Base-by-base conservation (phyloP, 2,888 invertebrate genomes). In the Chromoteleia sp. region DNA sequence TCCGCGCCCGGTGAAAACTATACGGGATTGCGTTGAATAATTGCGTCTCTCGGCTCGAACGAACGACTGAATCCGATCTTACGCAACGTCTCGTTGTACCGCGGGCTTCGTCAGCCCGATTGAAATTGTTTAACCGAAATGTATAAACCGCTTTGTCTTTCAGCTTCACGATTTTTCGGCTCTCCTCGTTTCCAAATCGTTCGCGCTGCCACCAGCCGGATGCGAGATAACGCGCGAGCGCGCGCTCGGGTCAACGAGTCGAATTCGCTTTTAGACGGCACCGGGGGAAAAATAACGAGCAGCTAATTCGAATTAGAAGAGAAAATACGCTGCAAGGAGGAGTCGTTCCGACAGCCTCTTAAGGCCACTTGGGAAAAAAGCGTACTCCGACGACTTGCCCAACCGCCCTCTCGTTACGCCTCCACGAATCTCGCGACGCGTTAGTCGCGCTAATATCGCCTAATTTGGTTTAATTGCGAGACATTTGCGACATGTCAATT, bases 391-490 rank as follows among this genome's bases (percentile, higher is more conserved):
- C 50, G 65, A 52, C 19, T 58, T 67, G 52, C 17, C 52, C 68
- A 70, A 54, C 52, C 76, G 76, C 61, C 68, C 71, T 77, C 70
- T 77, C 56, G 56, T 61, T 48, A 71, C 81, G 81, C 81, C 81
- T 76, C 76, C 76, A 52, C 71, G 81, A 79, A 79, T 74, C 73
- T 59, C 45, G 56, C 41, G 48, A 25, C 30, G 45, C 6, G 43
- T 61, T 63, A 48, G 56, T 67, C 75, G 52, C 71, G 50, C 74
- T 83, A 83, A 81, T 83, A 56, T 81, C 78, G 65, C 80, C 81
- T 83, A 81, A 80, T 81, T 83, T 77, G 83, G 79, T 36, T 80
- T 76, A 83, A 81, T 80, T 82, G 68, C 59, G 5, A 71, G 43
- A 59, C 71, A 43, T n/a, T n/a, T n/a, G n/a, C n/a, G n/a, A n/a